Evolutionary conservation across 2,888 invertebrate species (phyloP).

Genomic region (Gerosis bhagava): DNA sequence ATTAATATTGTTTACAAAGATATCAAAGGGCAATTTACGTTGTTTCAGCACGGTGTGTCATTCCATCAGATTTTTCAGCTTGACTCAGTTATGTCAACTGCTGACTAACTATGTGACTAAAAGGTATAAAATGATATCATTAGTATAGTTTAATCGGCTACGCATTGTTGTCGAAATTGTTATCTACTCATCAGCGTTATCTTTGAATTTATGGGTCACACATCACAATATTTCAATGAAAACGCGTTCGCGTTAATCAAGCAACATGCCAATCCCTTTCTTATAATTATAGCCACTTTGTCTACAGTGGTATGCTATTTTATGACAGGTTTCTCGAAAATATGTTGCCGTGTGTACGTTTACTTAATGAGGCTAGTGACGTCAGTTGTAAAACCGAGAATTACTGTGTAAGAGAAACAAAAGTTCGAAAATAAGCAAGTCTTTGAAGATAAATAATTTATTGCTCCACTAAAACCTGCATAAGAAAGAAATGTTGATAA

Average conservation of each 20-base stretch:
- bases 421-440: conserved; percentile 75
- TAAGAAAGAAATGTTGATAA: conserved; percentile 82
- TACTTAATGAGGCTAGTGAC: conserved; percentile 61
- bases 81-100: conserved; percentile 64
- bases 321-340: conserved; percentile 26
- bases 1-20: conserved; percentile 29
- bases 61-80: conserved; percentile 48
- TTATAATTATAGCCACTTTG: conserved; percentile 19
- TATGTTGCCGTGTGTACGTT: conserved; percentile 36
- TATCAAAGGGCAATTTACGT: conserved; percentile 32
- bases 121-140: conserved; percentile 60
- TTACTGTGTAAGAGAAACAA: conserved; percentile 63
- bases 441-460: conserved; percentile 82
- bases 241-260: conserved; percentile 11
- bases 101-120: conserved; percentile 53
- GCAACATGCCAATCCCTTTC: conserved; percentile 26
- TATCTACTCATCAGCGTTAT: conserved; percentile 49
- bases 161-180: conserved; percentile 53
- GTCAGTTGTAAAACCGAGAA: conserved; percentile 54
- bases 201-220: conserved; percentile 43
- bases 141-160: conserved; percentile 46
- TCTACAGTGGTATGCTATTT: conserved; percentile 9
- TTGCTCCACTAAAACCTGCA: conserved; percentile 76
- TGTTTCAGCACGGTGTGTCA: conserved; percentile 50
- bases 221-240: conserved; percentile 21